These are phyloP conservation scores for Galleria mellonella DNA, from an alignment of 1,140 invertebrate genomes.

Conservation along the genomic window DNA sequence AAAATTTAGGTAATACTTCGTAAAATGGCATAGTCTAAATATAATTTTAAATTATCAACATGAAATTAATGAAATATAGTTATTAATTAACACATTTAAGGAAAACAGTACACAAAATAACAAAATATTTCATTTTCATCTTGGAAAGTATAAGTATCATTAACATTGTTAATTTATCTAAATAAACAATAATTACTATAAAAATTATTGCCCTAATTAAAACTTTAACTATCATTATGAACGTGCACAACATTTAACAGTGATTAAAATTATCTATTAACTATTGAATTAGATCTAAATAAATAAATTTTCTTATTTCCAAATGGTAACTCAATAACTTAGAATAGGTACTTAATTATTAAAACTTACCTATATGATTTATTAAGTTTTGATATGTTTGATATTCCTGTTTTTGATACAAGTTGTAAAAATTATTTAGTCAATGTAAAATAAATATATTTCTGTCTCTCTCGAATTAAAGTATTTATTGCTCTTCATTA, in stretches of 20 bases:
- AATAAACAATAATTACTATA: conserved; percentile 42
- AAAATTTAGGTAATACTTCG: conserved; percentile 37
- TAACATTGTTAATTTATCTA: conserved; percentile 22
- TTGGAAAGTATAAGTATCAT: too few relatives aligned
- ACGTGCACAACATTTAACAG: conserved; percentile 73
- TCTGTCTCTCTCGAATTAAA: too few relatives aligned
- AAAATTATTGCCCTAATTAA: conserved; percentile 65
- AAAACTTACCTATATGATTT: conserved; percentile 43
- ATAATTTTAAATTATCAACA: conserved; percentile 6
- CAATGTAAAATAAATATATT: too few relatives aligned
- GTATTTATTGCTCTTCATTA: too few relatives aligned
- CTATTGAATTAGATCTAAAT: conserved; percentile 56
- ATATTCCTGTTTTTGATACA: conserved; percentile 55
- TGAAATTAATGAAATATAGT: conserved; percentile 1
- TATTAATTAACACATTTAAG: too few relatives aligned
- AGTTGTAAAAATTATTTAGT: conserved; percentile 34
- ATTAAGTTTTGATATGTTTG: conserved; percentile 63
- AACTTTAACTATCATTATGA: conserved; percentile 50
- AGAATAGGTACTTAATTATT: conserved; percentile 27
- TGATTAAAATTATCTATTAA: conserved; percentile 66
- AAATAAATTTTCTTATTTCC: conserved; percentile 43
- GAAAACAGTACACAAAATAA: too few relatives aligned
- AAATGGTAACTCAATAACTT: conserved; percentile 46
- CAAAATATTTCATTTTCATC: too few relatives aligned
- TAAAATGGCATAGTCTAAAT: conserved; percentile 19